A percentile compares a stretch with the other conserved stretches of the same genome.
phyloP scores from a whole-genome alignment of 2,888 invertebrate genomes.

The Drosophila eohydei region DNA sequence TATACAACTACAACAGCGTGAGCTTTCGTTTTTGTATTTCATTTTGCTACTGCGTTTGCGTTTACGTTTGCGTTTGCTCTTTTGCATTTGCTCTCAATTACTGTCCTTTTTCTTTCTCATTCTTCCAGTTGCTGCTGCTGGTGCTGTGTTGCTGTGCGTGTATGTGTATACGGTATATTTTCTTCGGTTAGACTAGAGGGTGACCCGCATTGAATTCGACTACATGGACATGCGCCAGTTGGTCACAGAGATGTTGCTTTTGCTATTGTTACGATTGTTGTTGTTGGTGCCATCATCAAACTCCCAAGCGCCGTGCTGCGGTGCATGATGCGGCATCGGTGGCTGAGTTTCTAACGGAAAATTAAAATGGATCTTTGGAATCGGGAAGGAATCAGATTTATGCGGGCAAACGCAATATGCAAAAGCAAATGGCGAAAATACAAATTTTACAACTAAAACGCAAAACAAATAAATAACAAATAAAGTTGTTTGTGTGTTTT shows the following conservation, averaged over 20 bases:
- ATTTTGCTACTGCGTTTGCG: neutral
- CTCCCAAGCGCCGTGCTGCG: slow-evolving; percentile 46
- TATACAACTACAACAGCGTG: slow-evolving; percentile 2
- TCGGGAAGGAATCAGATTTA: slow-evolving; percentile 6
- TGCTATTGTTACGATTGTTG: slow-evolving; percentile 46
- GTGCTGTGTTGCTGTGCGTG: neutral
- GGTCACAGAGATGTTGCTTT: slow-evolving; percentile 50
- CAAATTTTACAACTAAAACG: slow-evolving; percentile 1
- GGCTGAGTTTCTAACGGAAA: slow-evolving; percentile 39
- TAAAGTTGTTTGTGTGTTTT: slow-evolving; percentile 21
- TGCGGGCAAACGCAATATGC: slow-evolving; percentile 10
- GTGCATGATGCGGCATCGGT: slow-evolving; percentile 42
- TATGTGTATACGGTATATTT: neutral
- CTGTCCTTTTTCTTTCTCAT: neutral
- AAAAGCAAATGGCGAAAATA: neutral
- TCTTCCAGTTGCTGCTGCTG: slow-evolving; percentile 1
- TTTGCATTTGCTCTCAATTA: neutral
- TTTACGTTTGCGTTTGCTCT: neutral
- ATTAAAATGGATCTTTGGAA: slow-evolving; percentile 20
- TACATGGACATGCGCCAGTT: slow-evolving; percentile 61
- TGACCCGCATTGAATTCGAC: neutral
- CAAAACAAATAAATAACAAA: slow-evolving; percentile 30
- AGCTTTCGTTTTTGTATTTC: neutral
- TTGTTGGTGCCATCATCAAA: slow-evolving; percentile 56
- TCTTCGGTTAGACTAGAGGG: slow-evolving; percentile 14